A percentile compares a stretch with the other conserved stretches of the same genome.
These are phyloP conservation scores for Leptodactylus fuscus DNA, from an alignment of 2,113 vertebrate species.

Conservation along the genomic window DNA sequence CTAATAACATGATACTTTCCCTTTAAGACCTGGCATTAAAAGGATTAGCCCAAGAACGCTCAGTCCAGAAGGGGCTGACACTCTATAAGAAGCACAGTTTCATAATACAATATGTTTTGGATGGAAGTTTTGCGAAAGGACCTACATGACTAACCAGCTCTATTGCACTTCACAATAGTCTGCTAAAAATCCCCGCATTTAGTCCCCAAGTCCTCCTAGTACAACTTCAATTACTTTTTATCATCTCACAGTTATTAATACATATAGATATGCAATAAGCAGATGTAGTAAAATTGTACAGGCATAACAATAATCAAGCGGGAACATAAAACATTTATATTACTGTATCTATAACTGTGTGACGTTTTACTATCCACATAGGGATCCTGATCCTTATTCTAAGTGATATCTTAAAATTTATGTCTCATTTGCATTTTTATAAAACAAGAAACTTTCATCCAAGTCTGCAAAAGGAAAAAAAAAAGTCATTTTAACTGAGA, in stretches of 20 bases:
- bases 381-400: neutral
- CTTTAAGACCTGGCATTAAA: too few species aligned
- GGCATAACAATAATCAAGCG: neutral
- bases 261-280: neutral
- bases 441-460: constrained; percentile 31
- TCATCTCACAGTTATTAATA: neutral
- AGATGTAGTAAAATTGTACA: neutral
- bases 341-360: neutral
- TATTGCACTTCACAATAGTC: neutral
- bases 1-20: too few species aligned
- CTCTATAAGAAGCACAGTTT: too few species aligned
- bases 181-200: neutral
- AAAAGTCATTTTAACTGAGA: constrained; percentile 18
- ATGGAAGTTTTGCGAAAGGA: too few species aligned
- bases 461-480: constrained; percentile 19
- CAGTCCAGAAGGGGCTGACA: too few species aligned
- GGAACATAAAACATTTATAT: neutral
- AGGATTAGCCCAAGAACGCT: too few species aligned
- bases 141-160: neutral
- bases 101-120: too few species aligned
- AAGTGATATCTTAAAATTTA: constrained; percentile 21
- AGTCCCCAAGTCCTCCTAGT: neutral
- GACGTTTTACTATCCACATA: neutral
- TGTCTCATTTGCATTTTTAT: constrained; percentile 32
- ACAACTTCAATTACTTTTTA: neutral